Evolutionary conservation across 2,113 vertebrate genomes (phyloP), one percentile per base, ranked within the genome.

Genomic region (Rhegmatorhina hoffmannsi): DNA sequence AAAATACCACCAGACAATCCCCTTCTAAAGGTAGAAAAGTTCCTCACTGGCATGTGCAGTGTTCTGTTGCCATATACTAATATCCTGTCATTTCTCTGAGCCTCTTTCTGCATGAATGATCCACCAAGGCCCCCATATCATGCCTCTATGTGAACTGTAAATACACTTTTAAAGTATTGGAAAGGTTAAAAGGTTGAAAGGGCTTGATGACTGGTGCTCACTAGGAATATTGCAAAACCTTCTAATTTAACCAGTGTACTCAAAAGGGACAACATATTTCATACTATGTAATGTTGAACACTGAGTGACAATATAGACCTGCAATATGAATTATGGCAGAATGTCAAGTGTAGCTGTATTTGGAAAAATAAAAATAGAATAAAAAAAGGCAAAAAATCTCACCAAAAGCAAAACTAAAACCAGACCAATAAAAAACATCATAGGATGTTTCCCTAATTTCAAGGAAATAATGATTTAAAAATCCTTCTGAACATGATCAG

Each of bases 41-140:
- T 94, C 26, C 24, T 91, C 16, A 81, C 60, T 94, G 88, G 55
- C 79, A 86, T 89, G 79, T 89, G 79, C 76, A 89, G 79, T 53
- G 68, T 92, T 94, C 85, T 97, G 79, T 89, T 95, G 90, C 73
- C 60, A 25, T 89, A 94, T 96, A 94, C 83, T 96, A 92, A 94
- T 92, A 75, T 64, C 52, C 60, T 96, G 88, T 90, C 90, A 90
- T 93, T 94, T 91, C 56, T 90, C 68, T 87, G 79, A 92, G 53
- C 55, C 86, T 89, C 85, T 94, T 96, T 96, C 88, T 81, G 90
- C 93, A 86, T 74, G 83, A 82, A 52, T 84, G 76, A 88, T 84
- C 72, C 17, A 36, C 69, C 58, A 70, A 49, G 60, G 64, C 38
- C 73, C 33, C 69, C 28, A 21, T 84, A 87, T 89, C 68, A 78